Base-by-base conservation (phyloP, 2,113 vertebrate genomes). In the Taxidea taxus region DNA sequence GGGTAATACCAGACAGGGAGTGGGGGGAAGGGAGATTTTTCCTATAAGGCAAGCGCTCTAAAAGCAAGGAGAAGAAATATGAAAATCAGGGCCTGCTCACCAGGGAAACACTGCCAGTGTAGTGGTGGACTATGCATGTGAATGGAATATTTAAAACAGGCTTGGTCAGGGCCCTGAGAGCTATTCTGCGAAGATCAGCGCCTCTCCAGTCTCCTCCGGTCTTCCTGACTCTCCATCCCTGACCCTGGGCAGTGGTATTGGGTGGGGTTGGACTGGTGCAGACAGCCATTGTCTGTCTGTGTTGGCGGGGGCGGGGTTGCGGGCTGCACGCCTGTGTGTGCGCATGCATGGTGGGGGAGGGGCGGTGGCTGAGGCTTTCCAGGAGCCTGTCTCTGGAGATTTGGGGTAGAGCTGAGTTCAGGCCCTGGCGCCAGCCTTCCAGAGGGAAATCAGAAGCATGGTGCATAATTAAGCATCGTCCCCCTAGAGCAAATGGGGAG, bases 401-500 rank as follows among this genome's bases (percentile, higher is more conserved):
- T 90, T 95, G 58, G 62, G 42, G 81, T 81, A 92, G 95, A 66
- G 58, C 64, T n/a, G 27, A 88, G 72, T 98, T 98, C 93, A 97
- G 96, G 84, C 72, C 88, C 98, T 98, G 98, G 98, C 70, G 95
- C 98, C 98, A 98, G 86, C n/a, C 87, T 78, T 98, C 85, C 97
- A 97, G 42, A 47, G 75, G 97, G 97, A 98, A 98, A 98, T 98
- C 92, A 95, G 64, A 98, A 98, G 75, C 49, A 58, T 91, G 94
- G 97, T 98, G 29, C 31, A 23, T 78, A 98, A 98, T 98, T 98
- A 98, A 96, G 85, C 97, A 90, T 87, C 88, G 75, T 1, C 87
- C 54, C 20, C 34, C 27, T 90, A 14, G 94, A 95, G 25, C 91
- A 81, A 97, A 91, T 86, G 60, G 60, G n/a, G 62, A 93, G 62